These are phyloP conservation scores for Ictalurus punctatus DNA, from an alignment of 2,113 vertebrate species.

Conservation along the genomic window DNA sequence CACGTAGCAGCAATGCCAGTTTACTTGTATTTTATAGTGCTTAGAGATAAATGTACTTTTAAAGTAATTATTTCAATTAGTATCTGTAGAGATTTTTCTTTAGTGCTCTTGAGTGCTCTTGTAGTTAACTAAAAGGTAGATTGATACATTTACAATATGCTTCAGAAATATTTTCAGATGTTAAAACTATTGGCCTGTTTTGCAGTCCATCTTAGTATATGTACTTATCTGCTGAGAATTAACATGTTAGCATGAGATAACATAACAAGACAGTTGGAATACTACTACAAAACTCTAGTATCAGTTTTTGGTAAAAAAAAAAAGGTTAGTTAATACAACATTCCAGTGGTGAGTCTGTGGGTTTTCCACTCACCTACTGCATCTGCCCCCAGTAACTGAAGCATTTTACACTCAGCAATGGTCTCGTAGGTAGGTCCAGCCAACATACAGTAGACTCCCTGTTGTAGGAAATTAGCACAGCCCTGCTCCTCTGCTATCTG, in stretches of 20 bases:
- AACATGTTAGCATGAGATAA: not conserved
- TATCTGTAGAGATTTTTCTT: not conserved
- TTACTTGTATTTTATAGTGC: not conserved
- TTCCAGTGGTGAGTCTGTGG: not conserved
- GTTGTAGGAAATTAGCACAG: conserved; percentile 61
- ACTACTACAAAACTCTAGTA: not conserved
- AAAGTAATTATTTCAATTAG: not conserved
- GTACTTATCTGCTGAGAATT: not conserved
- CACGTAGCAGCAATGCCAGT: not conserved
- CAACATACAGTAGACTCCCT: conserved; percentile 78
- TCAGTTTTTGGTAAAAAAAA: not conserved
- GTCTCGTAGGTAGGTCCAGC: conserved; percentile 74
- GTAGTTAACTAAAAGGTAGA: not conserved
- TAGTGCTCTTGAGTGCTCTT: not conserved
- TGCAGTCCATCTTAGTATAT: not conserved
- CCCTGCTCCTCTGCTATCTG: conserved; percentile 62
- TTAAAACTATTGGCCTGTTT: not conserved
- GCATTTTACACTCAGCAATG: conserved; percentile 70
- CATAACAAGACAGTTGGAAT: not conserved
- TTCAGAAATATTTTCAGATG: not conserved
- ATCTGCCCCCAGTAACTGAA: conserved; percentile 71
- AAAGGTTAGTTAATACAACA: not conserved
- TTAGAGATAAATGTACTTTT: not conserved
- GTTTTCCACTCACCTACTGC: conserved; percentile 70
- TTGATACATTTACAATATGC: not conserved